Base-by-base conservation (phyloP, 2,797 vertebrate genomes). In the Enteromius unitaeniatus region DNA sequence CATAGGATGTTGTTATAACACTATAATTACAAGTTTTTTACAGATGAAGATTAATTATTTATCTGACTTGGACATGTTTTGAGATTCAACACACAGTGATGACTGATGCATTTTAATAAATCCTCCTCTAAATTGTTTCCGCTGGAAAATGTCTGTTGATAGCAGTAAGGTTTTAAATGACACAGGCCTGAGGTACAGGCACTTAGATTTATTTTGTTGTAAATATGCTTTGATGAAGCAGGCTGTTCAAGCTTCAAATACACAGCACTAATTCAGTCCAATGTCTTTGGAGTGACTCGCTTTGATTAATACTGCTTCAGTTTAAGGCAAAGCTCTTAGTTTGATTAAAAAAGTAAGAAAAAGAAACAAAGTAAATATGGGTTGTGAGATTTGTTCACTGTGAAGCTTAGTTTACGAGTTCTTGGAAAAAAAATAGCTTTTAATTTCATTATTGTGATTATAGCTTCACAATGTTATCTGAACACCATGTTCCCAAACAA, bases 301-400 rank as follows among this genome's bases (percentile, higher is more conserved):
- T 90, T 85, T 87, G 87, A 92, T 91, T 91, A 45, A 90, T 90
- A 87, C 51, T 7, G 49, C 82, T 82, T 19, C 51, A 84, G 87
- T 88, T 82, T 87, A 58, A 84, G 88, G 87, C 19, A 82, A 81
- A 53, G 78, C 88, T 93, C 89, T 92, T 89, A 93, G 86, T 87
- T 87, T 89, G 85, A 92, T 93, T 91, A 88, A 75, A 90, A 85
- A 51, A 1, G 5, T 5, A 53, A 76, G 15, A 70, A 17, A 80
- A 86, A 62, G 37, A 83, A 86, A 68, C 47, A 42, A 83, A 70
- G 69, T 51, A 45, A 21, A 75, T 83, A 68, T 37, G 34, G 37
- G 70, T 77, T 64, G 40, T 19, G 0, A 3, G 37, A 84, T 78
- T 85, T 72, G 55, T 69, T 72, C 23, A 49, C 62, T 23, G 15